Base-by-base conservation (phyloP, 2,888 invertebrate genomes). In the Pteria penguin region DNA sequence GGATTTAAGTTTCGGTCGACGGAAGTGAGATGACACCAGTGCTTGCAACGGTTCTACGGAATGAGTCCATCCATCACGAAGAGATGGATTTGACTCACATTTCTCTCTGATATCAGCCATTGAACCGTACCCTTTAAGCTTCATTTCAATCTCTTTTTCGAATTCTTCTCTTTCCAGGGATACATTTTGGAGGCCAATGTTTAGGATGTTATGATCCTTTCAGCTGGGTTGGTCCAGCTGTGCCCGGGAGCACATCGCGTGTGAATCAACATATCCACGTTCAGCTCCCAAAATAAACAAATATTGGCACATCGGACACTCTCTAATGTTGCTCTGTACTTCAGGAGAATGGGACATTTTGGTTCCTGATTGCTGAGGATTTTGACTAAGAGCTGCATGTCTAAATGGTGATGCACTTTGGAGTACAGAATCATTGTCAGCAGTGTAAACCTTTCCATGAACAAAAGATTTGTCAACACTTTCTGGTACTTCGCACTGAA, bases 211-310 rank as follows among this genome's bases (percentile, higher is more conserved):
- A 80, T 80, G 1, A 79, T 69, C 4, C 77, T 4, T 26, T 82
- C 80, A 26, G 80, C 82, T 54, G 80, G 76, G 45, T 80, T 82
- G 45, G 33, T 45, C 33, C 58, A 82, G 32, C 71, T 68, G 2
- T 82, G 79, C 3, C 80, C 82, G n/a, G 77, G 77, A 8, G 80
- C 80, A 76, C 80, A 82, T 4, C 80, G 24, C 5, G 71, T 72
- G 1, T 31, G 14, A 8, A 82, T 52, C 1, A 76, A 45, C 71
- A 82, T 65, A 65, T 82, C 81, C n/a, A 81, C 57, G 63, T 79
- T 52, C 1, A 78, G 52, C 26, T 79, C 74, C 36, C 52, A 75
- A 45, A 81, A 82, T 0, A 82, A 5, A 58, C 75, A 77, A 57
- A 82, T 80, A 11, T 27, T 8, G 1, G 80, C 45, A 68, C 75